phyloP scores from a whole-genome alignment of 2,888 invertebrate species.

The Thymelicus lineola region DNA sequence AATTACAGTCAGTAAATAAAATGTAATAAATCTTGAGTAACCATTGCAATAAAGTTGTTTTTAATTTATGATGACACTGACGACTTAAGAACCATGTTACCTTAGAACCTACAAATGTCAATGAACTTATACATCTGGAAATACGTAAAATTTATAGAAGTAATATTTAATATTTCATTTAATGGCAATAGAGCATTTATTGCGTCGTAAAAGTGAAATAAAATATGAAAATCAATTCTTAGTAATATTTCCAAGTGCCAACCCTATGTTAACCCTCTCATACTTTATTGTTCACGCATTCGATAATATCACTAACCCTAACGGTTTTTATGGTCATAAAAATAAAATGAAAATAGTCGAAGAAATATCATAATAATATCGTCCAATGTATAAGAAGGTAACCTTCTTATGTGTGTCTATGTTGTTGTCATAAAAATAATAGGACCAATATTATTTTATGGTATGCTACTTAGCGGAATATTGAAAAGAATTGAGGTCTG shows the following conservation, averaged over 20 bases:
- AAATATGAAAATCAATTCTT: constrained; percentile 8
- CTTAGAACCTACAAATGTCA: too few relatives aligned
- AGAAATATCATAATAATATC: not conserved
- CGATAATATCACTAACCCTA: constrained; percentile 21
- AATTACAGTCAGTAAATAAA: too few relatives aligned
- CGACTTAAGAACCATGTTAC: too few relatives aligned
- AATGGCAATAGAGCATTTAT: constrained; percentile 19
- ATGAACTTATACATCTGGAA: not conserved
- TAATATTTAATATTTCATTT: not conserved
- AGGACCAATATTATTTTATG: too few relatives aligned
- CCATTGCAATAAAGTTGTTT: too few relatives aligned
- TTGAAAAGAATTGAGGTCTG: too few relatives aligned
- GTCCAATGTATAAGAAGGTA: not conserved
- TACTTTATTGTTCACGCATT: constrained; percentile 28
- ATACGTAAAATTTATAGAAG: too few relatives aligned
- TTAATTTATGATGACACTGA: too few relatives aligned
- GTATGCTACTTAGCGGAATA: too few relatives aligned
- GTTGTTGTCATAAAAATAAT: too few relatives aligned
- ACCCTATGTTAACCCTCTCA: constrained; percentile 19
- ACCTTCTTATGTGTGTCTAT: too few relatives aligned
- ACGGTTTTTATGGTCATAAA: constrained; percentile 19
- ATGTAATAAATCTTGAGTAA: too few relatives aligned
- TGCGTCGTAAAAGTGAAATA: constrained; percentile 1
- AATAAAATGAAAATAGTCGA: constrained; percentile 23
- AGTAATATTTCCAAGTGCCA: constrained; percentile 16